Conservation (phyloP, 2,888 invertebrate species). For the Drosophila colorata region DNA sequence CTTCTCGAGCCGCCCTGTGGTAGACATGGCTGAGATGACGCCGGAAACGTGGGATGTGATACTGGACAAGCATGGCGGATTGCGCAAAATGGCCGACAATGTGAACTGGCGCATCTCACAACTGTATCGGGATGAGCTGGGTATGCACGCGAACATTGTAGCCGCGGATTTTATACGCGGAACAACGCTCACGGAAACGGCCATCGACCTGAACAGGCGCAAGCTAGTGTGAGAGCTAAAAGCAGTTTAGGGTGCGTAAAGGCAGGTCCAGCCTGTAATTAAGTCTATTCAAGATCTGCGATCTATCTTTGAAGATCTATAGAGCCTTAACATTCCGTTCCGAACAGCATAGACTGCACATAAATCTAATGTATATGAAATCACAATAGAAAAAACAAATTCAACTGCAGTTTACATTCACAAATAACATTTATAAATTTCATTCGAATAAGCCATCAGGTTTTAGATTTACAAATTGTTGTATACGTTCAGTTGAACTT, state of each 20-base stretch:
- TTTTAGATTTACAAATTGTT: slow-evolving; percentile 17
- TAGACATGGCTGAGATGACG: slow-evolving; percentile 90
- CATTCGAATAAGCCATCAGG: slow-evolving; percentile 39
- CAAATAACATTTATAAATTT: slow-evolving; percentile 47
- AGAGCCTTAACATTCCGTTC: background rate
- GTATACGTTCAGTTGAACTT: slow-evolving; percentile 30
- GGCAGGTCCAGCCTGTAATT: background rate
- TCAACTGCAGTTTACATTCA: slow-evolving; percentile 10
- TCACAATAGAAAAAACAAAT: background rate
- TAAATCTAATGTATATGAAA: background rate
- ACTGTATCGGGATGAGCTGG: slow-evolving; percentile 86
- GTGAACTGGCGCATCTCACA: slow-evolving; percentile 88
- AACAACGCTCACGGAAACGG: slow-evolving; percentile 87
- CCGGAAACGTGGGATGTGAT: slow-evolving; percentile 88
- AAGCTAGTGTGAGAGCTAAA: slow-evolving; percentile 41
- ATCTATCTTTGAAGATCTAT: background rate
- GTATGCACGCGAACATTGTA: slow-evolving; percentile 87
- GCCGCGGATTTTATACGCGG: slow-evolving; percentile 88
- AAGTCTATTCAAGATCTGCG: background rate
- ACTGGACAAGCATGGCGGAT: slow-evolving; percentile 87
- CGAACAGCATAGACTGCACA: too few species aligned
- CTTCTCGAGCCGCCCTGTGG: slow-evolving; percentile 85
- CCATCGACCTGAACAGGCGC: slow-evolving; percentile 82
- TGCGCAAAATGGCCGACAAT: slow-evolving; percentile 88
- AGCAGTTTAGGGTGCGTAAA: too few species aligned